These are phyloP conservation scores for Ardeotis arabs DNA, from an alignment of 2,113 vertebrate genomes.

Conservation along the genomic window DNA sequence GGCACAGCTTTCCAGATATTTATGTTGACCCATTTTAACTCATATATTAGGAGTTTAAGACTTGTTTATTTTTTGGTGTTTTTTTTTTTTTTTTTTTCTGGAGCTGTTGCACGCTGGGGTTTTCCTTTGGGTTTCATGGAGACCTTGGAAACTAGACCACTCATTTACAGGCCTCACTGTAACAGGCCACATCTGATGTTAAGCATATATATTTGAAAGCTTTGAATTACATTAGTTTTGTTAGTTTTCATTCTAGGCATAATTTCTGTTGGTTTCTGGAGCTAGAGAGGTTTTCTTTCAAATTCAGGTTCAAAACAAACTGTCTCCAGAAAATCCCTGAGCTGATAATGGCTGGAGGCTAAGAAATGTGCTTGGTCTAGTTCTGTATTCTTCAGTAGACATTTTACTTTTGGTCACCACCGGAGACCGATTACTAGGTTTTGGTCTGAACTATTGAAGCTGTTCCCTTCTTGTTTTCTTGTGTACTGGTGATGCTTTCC, in stretches of 20 bases:
- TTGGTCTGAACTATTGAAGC: neutral
- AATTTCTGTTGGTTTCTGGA: neutral
- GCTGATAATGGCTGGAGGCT: neutral
- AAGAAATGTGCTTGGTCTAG: neutral
- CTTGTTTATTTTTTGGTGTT: neutral
- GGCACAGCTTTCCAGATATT: neutral
- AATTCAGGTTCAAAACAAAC: neutral
- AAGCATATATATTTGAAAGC: neutral
- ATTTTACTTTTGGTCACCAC: neutral
- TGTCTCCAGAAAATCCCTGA: neutral
- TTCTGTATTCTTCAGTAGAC: neutral
- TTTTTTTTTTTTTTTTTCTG: neutral
- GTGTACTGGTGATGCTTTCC: neutral
- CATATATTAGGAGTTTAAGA: neutral
- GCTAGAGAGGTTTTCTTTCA: neutral
- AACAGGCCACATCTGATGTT: neutral
- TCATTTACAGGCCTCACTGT: neutral
- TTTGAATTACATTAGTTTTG: neutral
- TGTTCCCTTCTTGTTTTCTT: neutral
- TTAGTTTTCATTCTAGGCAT: neutral
- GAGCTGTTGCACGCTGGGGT: fast-evolving
- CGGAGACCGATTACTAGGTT: neutral
- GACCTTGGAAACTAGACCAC: neutral
- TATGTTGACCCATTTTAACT: neutral
- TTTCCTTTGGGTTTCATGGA: neutral